phyloP scores from a whole-genome alignment of 2,113 vertebrate genomes.

The Lepisosteus oculatus region DNA sequence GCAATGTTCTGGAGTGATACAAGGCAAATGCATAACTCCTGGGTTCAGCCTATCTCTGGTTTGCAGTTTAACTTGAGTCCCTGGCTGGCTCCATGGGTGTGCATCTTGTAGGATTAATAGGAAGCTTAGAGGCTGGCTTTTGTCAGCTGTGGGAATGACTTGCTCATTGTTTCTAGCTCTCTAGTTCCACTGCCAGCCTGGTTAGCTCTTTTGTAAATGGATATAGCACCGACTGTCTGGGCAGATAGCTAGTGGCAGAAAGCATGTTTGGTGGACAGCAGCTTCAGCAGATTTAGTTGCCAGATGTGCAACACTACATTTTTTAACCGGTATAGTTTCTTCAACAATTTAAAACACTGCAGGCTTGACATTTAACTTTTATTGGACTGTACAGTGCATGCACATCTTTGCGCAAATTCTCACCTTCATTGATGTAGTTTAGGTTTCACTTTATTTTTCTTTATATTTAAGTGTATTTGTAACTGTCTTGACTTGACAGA shows the following conservation, averaged over 20 bases:
- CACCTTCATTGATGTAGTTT: too few species aligned
- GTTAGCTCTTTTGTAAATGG: slow-evolving; percentile 7
- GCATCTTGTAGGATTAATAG: slow-evolving; percentile 15
- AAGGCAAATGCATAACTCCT: neutral
- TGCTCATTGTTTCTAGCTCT: slow-evolving; percentile 11
- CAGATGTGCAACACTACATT: too few species aligned
- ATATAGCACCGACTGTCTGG: slow-evolving; percentile 5
- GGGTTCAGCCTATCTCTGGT: slow-evolving; percentile 13
- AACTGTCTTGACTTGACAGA: too few species aligned
- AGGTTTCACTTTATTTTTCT: too few species aligned
- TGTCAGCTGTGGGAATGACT: neutral
- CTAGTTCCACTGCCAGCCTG: slow-evolving; percentile 8
- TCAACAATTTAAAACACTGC: too few species aligned
- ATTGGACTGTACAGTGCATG: too few species aligned
- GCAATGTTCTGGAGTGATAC: neutral
- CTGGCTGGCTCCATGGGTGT: neutral
- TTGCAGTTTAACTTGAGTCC: neutral
- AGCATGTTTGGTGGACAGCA: neutral
- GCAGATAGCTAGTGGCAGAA: neutral
- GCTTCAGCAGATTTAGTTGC: neutral
- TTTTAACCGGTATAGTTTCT: too few species aligned
- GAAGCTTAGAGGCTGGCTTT: neutral
- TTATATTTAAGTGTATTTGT: too few species aligned
- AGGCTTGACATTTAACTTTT: too few species aligned
- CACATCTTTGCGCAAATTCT: too few species aligned